Evolutionary conservation across 2,797 vertebrate genomes (phyloP).

Genomic region (Helarctos malayanus): DNA sequence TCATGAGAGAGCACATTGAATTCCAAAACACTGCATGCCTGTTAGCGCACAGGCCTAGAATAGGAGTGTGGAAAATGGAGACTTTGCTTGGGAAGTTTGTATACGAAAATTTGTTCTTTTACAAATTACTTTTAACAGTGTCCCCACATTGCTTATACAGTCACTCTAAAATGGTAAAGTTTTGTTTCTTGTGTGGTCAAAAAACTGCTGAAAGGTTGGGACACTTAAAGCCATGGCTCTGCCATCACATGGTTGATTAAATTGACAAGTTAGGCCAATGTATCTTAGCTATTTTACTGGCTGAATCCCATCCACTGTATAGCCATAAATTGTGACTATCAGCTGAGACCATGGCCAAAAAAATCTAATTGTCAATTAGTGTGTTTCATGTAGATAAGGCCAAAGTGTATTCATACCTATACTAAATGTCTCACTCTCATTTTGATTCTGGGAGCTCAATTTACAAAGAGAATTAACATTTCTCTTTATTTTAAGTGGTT

Average conservation of each 20-base stretch:
- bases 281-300: conserved; percentile 19
- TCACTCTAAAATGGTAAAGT: neutral
- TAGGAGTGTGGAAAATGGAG: neutral
- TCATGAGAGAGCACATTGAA: neutral
- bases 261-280: conserved; percentile 19
- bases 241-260: conserved; percentile 13
- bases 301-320: conserved; percentile 1
- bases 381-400: conserved; percentile 76
- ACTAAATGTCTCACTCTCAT: conserved; percentile 72
- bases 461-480: conserved; percentile 84
- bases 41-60: neutral
- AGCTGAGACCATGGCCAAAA: conserved; percentile 63
- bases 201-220: conserved; percentile 9
- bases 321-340: conserved; percentile 72
- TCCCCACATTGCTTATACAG: neutral
- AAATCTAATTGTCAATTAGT: conserved; percentile 77
- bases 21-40: neutral
- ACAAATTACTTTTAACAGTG: conserved; percentile 27
- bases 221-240: neutral
- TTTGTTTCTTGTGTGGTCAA: conserved; percentile 49
- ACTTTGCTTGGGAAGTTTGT: neutral
- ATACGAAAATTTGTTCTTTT: conserved; percentile 52
- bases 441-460: conserved; percentile 79
- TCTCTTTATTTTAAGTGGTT: conserved; percentile 86
- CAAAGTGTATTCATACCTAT: conserved; percentile 70